Percentiles rank a stretch among this genome's conserved stretches.
Conservation (phyloP, 2,113 vertebrate genomes). For the Lophochroa leadbeateri region DNA sequence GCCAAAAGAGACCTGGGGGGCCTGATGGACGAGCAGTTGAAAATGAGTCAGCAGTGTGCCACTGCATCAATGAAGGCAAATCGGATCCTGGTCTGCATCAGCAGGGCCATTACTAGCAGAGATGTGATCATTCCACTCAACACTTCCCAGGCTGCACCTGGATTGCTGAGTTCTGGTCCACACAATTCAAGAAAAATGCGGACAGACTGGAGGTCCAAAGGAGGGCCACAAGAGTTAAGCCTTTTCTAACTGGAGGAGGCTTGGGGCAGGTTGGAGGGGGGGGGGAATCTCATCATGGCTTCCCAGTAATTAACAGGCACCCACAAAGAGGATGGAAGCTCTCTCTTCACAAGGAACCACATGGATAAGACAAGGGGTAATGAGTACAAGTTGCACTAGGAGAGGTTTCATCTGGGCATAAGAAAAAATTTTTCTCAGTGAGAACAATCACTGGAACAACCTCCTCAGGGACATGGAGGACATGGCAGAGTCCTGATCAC, state of each 20-base stretch:
- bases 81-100: neutral
- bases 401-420: neutral
- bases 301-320: neutral
- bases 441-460: neutral
- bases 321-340: neutral
- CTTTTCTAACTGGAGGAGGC: neutral
- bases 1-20: neutral
- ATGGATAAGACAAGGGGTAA: neutral
- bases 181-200: neutral
- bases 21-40: neutral
- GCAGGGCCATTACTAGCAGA: neutral
- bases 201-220: neutral
- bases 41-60: neutral
- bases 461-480: accelerated
- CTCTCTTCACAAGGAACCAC: neutral
- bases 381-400: neutral
- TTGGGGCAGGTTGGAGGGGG: too few species aligned
- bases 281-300: neutral
- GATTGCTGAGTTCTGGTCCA: neutral
- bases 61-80: neutral
- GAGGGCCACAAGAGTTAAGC: neutral
- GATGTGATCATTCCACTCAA: neutral
- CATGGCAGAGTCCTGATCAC: too few species aligned
- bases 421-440: neutral
- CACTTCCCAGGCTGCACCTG: neutral